Conservation (phyloP, 2,888 invertebrate species). For the Agrotis ipsilon region DNA sequence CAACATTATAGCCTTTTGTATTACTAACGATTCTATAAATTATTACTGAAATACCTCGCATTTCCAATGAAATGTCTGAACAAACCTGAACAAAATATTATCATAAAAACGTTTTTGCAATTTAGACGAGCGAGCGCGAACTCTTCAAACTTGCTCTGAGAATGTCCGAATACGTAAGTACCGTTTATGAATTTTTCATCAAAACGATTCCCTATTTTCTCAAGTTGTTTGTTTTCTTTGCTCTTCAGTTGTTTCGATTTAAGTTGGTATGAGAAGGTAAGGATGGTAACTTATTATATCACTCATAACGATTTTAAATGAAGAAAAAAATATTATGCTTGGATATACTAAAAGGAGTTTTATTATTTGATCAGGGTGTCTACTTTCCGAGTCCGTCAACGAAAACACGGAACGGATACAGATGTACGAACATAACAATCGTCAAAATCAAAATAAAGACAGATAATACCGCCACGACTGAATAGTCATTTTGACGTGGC, state of each 20-base stretch:
- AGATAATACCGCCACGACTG: too few relatives aligned
- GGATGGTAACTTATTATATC: conserved; percentile 2
- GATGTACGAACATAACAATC: too few relatives aligned
- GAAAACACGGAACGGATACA: too few relatives aligned
- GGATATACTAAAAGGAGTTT: too few relatives aligned
- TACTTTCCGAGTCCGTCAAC: too few relatives aligned
- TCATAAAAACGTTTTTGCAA: conserved; percentile 43
- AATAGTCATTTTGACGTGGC: too few relatives aligned
- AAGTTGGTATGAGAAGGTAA: conserved; percentile 10
- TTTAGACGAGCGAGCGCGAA: conserved; percentile 19
- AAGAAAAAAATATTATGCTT: too few relatives aligned
- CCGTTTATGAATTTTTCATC: conserved; percentile 48
- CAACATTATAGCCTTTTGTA: background rate
- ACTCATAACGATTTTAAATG: background rate
- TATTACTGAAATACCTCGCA: background rate
- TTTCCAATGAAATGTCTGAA: conserved; percentile 15
- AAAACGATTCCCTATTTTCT: conserved; percentile 32
- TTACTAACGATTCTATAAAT: background rate
- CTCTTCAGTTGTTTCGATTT: conserved; percentile 12
- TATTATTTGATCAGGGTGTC: too few relatives aligned
- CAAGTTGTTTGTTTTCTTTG: conserved; percentile 23
- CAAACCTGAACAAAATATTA: conserved; percentile 21
- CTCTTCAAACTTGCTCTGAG: conserved; percentile 15
- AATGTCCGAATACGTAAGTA: conserved; percentile 31
- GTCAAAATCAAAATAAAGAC: too few relatives aligned